Base-by-base conservation (phyloP, 2,113 vertebrate genomes). In the Cinclus cinclus region DNA sequence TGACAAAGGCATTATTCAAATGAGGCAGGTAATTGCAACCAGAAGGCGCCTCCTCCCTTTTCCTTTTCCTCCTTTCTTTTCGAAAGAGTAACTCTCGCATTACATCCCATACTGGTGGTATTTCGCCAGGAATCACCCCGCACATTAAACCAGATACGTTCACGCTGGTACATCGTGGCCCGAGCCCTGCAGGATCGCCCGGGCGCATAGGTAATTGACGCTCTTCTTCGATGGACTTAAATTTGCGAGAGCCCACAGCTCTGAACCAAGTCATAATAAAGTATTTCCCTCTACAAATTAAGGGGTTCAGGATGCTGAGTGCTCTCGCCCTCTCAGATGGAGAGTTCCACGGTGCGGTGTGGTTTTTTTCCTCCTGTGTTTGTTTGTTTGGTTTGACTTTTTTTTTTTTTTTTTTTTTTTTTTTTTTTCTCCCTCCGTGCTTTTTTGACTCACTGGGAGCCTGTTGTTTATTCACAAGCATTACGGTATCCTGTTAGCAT, bases 401-500 rank as follows among this genome's bases (percentile, higher is more conserved):
- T 35, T 35, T 30, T 15, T 19, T 15, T 17, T 10, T 14, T 19
- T 31, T n/a, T n/a, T n/a, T n/a, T 10, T 33, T 52, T 46, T 25
- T 24, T 44, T 19, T 27, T 13, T 39, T 4, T 35, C 41, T 41
- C 7, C 2, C 23, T 67, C 33, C 22, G 3, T 27, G 35, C 10
- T 63, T 90, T 82, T 92, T 78, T 62, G 63, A 68, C 63, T 92
- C 75, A 41, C 37, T 91, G 20, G 58, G 68, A 95, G 76, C 28
- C 41, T 92, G 98, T 95, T 94, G 92, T 46, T 97, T 91, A 78
- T 97, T 97, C 98, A 95, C 96, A 95, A 97, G 91, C 96, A 95
- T 97, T 97, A 98, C 96, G 97, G 98, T 98, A 98, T 98, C 97
- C 98, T 97, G 97, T 96, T 96, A 96, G 97, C 99, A 98, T 98